These are phyloP conservation scores for Henicopernis longicauda DNA, from an alignment of 2,113 vertebrate genomes.

Conservation along the genomic window DNA sequence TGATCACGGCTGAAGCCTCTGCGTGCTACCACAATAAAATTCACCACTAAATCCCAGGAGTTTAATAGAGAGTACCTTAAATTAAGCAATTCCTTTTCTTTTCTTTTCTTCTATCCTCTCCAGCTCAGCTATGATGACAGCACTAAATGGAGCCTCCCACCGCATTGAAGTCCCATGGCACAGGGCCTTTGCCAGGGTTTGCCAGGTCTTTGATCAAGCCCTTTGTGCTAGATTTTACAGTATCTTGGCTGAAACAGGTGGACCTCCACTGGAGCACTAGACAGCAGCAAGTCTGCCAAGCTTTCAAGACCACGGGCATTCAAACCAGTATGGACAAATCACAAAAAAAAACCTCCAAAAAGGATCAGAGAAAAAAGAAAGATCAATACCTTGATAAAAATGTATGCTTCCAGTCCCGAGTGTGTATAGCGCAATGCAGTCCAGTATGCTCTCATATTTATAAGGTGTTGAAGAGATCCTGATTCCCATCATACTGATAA, in stretches of 20 bases:
- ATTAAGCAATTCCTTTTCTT: neutral
- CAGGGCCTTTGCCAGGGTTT: neutral
- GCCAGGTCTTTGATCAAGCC: neutral
- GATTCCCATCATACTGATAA: neutral
- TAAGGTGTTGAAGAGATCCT: neutral
- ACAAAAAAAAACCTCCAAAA: neutral
- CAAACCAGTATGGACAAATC: neutral
- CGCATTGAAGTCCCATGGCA: accelerated
- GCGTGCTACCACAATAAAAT: neutral
- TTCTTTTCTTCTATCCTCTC: neutral
- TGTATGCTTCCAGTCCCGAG: neutral
- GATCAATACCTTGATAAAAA: neutral
- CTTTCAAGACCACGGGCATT: neutral
- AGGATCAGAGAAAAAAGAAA: neutral
- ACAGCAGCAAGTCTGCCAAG: neutral
- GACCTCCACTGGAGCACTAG: neutral
- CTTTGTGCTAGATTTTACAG: neutral
- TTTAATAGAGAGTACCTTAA: neutral
- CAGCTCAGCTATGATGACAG: neutral
- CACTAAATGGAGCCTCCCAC: neutral
- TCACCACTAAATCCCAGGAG: neutral
- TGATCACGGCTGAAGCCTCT: neutral
- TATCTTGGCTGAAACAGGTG: neutral
- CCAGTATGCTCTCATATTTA: neutral
- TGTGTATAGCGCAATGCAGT: neutral